These are phyloP conservation scores for Procapra przewalskii DNA, from an alignment of 2,113 vertebrate species.

Conservation along the genomic window DNA sequence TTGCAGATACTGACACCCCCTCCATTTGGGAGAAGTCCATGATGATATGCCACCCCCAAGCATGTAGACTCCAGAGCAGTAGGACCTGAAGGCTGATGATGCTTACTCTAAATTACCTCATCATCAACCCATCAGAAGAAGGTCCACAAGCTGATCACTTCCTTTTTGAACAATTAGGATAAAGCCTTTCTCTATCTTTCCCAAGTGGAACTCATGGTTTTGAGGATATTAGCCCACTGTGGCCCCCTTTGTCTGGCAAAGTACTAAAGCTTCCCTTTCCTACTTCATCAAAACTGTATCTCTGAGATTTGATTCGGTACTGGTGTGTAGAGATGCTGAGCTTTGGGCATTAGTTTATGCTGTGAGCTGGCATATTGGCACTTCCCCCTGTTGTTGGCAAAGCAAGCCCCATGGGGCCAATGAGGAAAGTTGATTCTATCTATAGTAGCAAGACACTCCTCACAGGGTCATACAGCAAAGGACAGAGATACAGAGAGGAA, in stretches of 20 bases:
- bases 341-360: background rate
- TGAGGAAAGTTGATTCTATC: background rate
- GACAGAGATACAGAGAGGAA: background rate
- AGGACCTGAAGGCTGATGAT: background rate
- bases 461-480: background rate
- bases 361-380: background rate
- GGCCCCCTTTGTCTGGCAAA: background rate
- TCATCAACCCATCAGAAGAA: background rate
- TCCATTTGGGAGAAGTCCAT: background rate
- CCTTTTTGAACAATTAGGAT: background rate
- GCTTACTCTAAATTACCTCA: background rate
- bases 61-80: background rate
- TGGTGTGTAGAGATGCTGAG: background rate
- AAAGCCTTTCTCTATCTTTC: background rate
- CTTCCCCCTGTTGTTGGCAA: background rate
- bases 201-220: background rate
- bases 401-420: background rate
- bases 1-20: background rate
- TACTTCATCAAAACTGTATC: background rate
- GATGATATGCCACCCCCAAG: background rate
- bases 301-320: background rate
- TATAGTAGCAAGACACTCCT: background rate
- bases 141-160: background rate
- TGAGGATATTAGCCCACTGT: background rate
- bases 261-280: background rate